Evolutionary conservation across 2,888 invertebrate species (phyloP).

Genomic region (Epsilonema sp.): DNA sequence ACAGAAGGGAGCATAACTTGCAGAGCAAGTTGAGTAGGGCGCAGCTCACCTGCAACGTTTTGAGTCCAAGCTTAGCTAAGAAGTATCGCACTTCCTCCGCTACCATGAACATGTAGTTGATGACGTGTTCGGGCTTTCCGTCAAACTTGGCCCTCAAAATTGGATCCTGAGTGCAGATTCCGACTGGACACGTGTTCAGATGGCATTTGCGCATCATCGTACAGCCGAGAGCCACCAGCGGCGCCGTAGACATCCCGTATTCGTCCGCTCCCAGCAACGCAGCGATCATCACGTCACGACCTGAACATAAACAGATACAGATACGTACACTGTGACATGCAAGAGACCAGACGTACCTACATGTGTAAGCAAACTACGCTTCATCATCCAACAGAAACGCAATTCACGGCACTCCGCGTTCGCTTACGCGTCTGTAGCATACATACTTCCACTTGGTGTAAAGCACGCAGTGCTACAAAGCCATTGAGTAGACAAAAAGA

Average conservation of each 20-base stretch:
- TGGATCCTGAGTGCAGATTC: constrained; percentile 85
- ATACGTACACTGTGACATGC: neutral
- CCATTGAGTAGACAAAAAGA: too few species aligned
- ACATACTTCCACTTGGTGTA: too few species aligned
- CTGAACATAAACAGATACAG: constrained; percentile 32
- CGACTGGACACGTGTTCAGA: constrained; percentile 94
- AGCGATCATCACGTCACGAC: constrained; percentile 86
- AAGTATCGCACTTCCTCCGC: constrained; percentile 84
- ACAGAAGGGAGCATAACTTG: too few species aligned
- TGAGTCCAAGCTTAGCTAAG: constrained; percentile 75
- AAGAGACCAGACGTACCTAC: neutral
- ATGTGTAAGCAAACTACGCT: neutral
- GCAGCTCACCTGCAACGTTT: constrained; percentile 32
- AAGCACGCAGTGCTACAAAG: too few species aligned
- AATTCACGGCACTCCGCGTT: too few species aligned
- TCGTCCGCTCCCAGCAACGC: constrained; percentile 92
- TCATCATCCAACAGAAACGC: too few species aligned
- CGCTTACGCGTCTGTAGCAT: too few species aligned
- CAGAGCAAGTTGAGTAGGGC: too few species aligned
- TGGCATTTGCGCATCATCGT: constrained; percentile 99
- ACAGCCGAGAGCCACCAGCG: constrained; percentile 87
- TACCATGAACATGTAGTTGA: constrained; percentile 89
- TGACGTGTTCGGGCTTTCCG: constrained; percentile 87
- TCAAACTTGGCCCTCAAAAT: constrained; percentile 79
- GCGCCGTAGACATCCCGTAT: constrained; percentile 94